A percentile compares a stretch with the other conserved stretches of the same genome.
These are phyloP conservation scores for Macropodus opercularis DNA, from an alignment of 2,797 vertebrate species.

Conservation along the genomic window DNA sequence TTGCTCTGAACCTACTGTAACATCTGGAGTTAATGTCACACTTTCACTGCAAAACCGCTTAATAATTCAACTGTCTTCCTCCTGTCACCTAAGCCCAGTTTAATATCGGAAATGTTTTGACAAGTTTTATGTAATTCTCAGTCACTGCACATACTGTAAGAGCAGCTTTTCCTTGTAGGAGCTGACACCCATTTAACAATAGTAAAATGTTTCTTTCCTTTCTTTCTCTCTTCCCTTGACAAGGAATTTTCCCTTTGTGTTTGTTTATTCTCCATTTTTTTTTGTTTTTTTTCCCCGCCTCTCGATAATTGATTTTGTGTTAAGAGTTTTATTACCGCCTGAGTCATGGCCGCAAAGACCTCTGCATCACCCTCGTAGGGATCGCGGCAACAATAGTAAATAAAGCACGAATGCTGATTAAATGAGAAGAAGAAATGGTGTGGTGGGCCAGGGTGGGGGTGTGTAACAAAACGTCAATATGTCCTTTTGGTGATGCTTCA, in stretches of 20 bases:
- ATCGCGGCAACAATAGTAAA: slow-evolving; percentile 35
- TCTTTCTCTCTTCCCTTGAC: slow-evolving; percentile 18
- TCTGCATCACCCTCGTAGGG: slow-evolving; percentile 25
- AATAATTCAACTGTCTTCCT: slow-evolving; percentile 17
- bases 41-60: not conserved
- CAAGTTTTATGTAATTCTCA: slow-evolving; percentile 31
- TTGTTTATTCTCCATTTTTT: slow-evolving; percentile 7
- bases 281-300: not conserved
- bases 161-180: slow-evolving; percentile 31
- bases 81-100: slow-evolving; percentile 27
- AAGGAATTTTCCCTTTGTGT: slow-evolving; percentile 19
- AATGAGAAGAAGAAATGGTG: slow-evolving; percentile 11
- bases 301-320: slow-evolving; percentile 56
- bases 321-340: slow-evolving; percentile 39
- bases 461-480: slow-evolving; percentile 7
- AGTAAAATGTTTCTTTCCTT: slow-evolving; percentile 18
- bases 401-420: slow-evolving; percentile 37
- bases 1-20: not conserved
- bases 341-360: slow-evolving; percentile 44
- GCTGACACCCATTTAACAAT: slow-evolving; percentile 60
- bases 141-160: slow-evolving; percentile 10
- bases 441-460: not conserved
- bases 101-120: slow-evolving; percentile 43
- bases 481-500: slow-evolving; percentile 9
- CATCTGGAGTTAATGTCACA: too few species aligned